These are phyloP conservation scores for Beroe ovata DNA, from an alignment of 37 sponge, comb jelly and placozoan genomes.

Conservation along the genomic window DNA sequence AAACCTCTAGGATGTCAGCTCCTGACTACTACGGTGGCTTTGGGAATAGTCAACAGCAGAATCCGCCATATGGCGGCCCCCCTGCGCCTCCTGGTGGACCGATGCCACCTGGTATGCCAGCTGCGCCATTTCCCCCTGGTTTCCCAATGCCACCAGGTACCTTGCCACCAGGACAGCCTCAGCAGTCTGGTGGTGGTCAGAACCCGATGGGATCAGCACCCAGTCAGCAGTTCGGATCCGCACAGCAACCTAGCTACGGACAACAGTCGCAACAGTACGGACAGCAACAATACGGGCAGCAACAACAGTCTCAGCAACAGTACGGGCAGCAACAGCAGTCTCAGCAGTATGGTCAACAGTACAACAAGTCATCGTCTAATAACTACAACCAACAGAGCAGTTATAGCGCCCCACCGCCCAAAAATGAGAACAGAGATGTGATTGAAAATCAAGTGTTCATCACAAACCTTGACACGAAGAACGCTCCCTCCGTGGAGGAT, in stretches of 20 bases:
- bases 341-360: background rate
- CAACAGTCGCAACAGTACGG: background rate
- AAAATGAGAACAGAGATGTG: constrained; percentile 64
- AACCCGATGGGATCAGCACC: background rate
- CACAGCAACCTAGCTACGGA: background rate
- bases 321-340: constrained; percentile 53
- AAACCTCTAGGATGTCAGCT: constrained; percentile 26
- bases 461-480: constrained; percentile 10
- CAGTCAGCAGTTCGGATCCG: background rate
- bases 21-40: constrained; percentile 58
- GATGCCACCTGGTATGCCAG: constrained; percentile 40
- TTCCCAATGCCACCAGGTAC: constrained; percentile 19
- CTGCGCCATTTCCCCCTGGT: constrained; percentile 31
- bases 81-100: background rate
- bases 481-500: constrained; percentile 9
- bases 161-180: background rate
- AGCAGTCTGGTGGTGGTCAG: background rate
- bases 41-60: background rate
- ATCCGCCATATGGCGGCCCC: background rate
- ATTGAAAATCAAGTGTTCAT: constrained; percentile 56
- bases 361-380: background rate
- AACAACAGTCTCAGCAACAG: background rate
- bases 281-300: background rate
- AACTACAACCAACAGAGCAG: constrained; percentile 15
- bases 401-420: constrained; percentile 12